A percentile compares a stretch with the other conserved stretches of the same genome.
Evolutionary conservation across 2,113 vertebrate species (phyloP).

Genomic region (Upupa epops): DNA sequence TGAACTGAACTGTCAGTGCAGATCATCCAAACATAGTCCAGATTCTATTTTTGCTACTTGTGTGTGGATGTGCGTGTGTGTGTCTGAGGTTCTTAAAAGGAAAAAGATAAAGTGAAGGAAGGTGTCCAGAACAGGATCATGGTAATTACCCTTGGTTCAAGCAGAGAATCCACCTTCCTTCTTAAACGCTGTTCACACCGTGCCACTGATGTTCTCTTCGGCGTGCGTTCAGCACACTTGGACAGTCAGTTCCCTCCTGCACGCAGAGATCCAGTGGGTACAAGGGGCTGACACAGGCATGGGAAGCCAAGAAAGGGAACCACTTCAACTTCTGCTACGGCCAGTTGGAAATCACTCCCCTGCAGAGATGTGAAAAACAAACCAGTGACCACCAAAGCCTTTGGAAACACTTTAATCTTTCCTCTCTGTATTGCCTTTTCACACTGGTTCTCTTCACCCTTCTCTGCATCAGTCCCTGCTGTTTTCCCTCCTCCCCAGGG

Average conservation of each 20-base stretch:
- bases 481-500: not conserved
- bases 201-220: not conserved
- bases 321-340: not conserved
- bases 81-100: constrained; percentile 5
- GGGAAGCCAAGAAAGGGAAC: constrained; percentile 12
- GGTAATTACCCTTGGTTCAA: not conserved
- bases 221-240: not conserved
- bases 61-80: not conserved
- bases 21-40: constrained; percentile 18
- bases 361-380: constrained; percentile 60
- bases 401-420: not conserved
- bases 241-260: not conserved
- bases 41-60: constrained; percentile 61
- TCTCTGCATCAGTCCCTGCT: not conserved
- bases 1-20: not conserved
- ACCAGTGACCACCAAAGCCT: not conserved
- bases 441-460: not conserved
- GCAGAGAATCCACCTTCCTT: not conserved
- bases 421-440: not conserved
- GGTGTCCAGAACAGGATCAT: not conserved
- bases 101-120: not conserved
- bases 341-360: constrained; percentile 41
- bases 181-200: not conserved
- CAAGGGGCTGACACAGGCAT: not conserved
- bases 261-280: not conserved